Conservation (phyloP, 2,888 invertebrate species). For the Polyploca ridens region DNA sequence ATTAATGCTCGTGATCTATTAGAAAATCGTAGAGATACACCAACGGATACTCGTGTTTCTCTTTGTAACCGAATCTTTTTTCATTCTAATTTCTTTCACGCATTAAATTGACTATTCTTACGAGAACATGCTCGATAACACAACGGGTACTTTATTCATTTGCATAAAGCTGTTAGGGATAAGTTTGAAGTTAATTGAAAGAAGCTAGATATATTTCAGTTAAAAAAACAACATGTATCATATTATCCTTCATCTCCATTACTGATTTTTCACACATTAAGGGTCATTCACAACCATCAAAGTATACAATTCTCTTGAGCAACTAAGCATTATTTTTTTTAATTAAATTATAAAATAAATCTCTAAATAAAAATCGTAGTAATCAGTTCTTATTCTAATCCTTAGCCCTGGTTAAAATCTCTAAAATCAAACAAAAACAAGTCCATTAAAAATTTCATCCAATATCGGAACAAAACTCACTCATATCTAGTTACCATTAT, state of each 20-base stretch:
- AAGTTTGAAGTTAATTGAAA: not conserved
- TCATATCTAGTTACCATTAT: constrained; percentile 70
- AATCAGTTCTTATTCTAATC: not conserved
- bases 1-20: constrained; percentile 82
- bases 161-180: constrained; percentile 38
- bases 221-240: too few relatives aligned
- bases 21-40: constrained; percentile 75
- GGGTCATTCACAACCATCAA: too few relatives aligned
- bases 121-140: constrained; percentile 45
- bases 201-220: not conserved
- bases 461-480: constrained; percentile 24
- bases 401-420: not conserved
- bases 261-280: too few relatives aligned
- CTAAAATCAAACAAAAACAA: constrained; percentile 1
- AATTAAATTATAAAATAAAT: too few relatives aligned
- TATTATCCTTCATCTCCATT: too few relatives aligned
- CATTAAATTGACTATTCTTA: constrained; percentile 52
- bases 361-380: too few relatives aligned
- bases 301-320: too few relatives aligned
- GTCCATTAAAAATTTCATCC: constrained; percentile 15
- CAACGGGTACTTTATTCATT: constrained; percentile 49
- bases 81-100: constrained; percentile 67
- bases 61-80: constrained; percentile 60
- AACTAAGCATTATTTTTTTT: too few relatives aligned
- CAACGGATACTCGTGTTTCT: constrained; percentile 57